Evolutionary conservation across 2,113 vertebrate species (phyloP).

Genomic region (Apaloderma vittatum): DNA sequence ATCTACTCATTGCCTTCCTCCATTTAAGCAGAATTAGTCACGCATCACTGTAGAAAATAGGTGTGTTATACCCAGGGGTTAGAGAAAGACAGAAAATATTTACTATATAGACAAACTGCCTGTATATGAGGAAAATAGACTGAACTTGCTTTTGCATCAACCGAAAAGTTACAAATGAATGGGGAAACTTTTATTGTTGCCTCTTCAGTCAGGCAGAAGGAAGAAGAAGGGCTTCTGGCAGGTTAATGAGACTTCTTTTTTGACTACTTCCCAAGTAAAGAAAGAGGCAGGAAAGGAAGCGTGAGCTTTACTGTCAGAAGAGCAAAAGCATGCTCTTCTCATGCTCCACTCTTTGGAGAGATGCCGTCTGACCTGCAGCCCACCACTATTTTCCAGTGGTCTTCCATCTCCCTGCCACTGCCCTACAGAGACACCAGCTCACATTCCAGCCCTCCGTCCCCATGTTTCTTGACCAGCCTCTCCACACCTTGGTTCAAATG

Average conservation of each 20-base stretch:
- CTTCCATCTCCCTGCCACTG: background rate
- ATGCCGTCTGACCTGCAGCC: background rate
- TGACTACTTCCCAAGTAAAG: background rate
- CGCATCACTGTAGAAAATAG: background rate
- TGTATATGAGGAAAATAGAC: background rate
- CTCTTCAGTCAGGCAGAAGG: background rate
- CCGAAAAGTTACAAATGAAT: background rate
- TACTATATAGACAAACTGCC: background rate
- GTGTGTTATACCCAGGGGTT: background rate
- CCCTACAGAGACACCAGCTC: background rate
- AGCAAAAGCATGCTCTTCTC: background rate
- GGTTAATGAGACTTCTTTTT: background rate
- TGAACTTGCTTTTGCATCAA: background rate
- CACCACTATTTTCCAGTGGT: background rate
- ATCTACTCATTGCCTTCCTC: background rate
- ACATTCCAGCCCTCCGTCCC: background rate
- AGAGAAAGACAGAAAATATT: slow-evolving; percentile 19
- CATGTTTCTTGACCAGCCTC: background rate
- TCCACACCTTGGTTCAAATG: background rate
- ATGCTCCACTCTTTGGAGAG: background rate
- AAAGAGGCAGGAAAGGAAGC: background rate
- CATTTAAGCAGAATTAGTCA: slow-evolving; percentile 5
- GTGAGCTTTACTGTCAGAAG: background rate
- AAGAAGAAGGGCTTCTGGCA: background rate
- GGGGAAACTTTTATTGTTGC: background rate